phyloP scores from a whole-genome alignment of 2,113 vertebrate genomes.

The Syngnathus scovelli region DNA sequence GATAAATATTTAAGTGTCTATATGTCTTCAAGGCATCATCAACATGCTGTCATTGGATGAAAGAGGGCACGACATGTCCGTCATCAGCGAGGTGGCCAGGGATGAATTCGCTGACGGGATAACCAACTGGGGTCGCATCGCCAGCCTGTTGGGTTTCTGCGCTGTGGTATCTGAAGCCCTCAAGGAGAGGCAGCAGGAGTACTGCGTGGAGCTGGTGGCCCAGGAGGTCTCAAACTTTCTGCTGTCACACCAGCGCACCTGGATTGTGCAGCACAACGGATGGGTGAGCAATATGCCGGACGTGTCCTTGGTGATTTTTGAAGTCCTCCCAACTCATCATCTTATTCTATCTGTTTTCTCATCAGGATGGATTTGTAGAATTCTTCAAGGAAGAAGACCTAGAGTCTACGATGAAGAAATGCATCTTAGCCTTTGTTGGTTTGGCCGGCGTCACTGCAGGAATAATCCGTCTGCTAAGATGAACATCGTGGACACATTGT shows the following conservation, averaged over 20 bases:
- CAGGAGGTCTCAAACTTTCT: constrained; percentile 78
- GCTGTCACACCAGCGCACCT: constrained; percentile 74
- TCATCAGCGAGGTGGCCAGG: constrained; percentile 68
- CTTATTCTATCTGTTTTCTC: background rate
- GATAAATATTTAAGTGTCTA: background rate
- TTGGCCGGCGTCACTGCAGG: constrained; percentile 82
- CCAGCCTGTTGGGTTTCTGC: constrained; percentile 84
- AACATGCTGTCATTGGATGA: constrained; percentile 71
- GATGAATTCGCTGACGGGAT: constrained; percentile 78
- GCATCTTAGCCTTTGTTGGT: constrained; percentile 80
- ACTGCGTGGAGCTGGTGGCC: constrained; percentile 69
- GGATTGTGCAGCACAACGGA: constrained; percentile 82
- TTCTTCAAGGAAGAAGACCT: constrained; percentile 85
- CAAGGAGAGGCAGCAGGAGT: constrained; percentile 68
- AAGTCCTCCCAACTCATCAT: too few relatives aligned
- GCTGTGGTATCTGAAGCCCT: constrained; percentile 78
- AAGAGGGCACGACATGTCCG: constrained; percentile 60
- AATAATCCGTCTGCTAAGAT: constrained; percentile 84
- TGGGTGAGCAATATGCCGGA: constrained; percentile 76
- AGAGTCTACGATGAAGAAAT: constrained; percentile 77
- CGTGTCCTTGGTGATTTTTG: background rate
- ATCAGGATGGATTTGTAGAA: constrained; percentile 85
- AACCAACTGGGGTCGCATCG: constrained; percentile 90
- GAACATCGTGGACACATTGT: constrained; percentile 55
- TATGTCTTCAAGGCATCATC: constrained; percentile 77